Base-by-base conservation (phyloP, 2,888 invertebrate genomes). In the Clivina fossor region DNA sequence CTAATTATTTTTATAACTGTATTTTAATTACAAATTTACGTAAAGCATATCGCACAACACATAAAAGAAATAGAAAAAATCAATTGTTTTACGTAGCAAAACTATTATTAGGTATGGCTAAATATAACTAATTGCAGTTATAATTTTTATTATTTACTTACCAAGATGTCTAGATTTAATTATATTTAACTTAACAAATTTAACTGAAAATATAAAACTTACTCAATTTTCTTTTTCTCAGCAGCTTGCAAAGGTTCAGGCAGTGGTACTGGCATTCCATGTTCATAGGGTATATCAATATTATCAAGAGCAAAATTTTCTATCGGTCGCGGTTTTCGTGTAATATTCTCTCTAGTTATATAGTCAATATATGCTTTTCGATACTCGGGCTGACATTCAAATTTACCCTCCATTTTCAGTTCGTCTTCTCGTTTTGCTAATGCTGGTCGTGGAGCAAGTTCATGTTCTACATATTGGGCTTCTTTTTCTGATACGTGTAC, bases 381-480 rank as follows among this genome's bases (percentile, higher is more conserved):
- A 57, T 78, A 78, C 63, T 78, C 78, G 1, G 78, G 78, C 60
- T 71, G 72, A 56, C 71, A 72, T 61, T 72, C 70, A 47, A 72
- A 70, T 9, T 63, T 61, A 15, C 68, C 70, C 44, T 69, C 68
- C 33, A 69, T 59, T 59, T 68, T 66, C 54, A 69, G 55, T 58
- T 67, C 66, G 1, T 66, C 51, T 55, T 65, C 65, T 5, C 64
- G 60, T 50, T 63, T 67, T 13, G 62, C 49, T 11, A 53, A 18
- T 2, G 55, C 5, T 2, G 30, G 15, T 3, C 47, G 22, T 4
- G 59, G 55, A 19, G 58, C 59, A 16, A 56, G 55, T 11, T 61
- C 59, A 47, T 67, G 61, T 40, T 61, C 62, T 1, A 67, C 58
- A 54, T 62, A 70, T 54, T 67, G 64, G 3, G 67, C 67, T 19